Conservation (phyloP, 2,797 vertebrate species). For the Microctenopoma steveboyesi region DNA sequence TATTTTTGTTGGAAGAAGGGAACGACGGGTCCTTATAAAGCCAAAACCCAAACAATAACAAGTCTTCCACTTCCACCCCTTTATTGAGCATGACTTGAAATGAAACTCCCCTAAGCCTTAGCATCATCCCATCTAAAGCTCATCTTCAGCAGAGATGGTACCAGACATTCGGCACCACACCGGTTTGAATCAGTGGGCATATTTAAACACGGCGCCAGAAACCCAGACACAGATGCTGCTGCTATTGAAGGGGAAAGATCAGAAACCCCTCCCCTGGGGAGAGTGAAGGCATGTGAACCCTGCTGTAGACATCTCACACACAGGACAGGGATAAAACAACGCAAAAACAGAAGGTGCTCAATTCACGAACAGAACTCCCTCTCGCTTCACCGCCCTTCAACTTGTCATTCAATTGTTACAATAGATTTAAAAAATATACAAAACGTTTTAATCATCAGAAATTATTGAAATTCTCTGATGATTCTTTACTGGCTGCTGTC, state of each 20-base stretch:
- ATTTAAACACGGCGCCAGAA: constrained; percentile 59
- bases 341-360: neutral
- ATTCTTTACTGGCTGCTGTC: no score
- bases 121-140: constrained; percentile 33
- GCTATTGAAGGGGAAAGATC: constrained; percentile 38
- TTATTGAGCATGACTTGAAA: constrained; percentile 33
- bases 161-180: constrained; percentile 47
- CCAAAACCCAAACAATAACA: neutral
- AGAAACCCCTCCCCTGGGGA: constrained; percentile 16
- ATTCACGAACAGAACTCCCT: neutral
- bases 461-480: no score
- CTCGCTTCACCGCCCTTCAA: no score
- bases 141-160: constrained; percentile 34
- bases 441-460: no score
- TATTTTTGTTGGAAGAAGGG: neutral
- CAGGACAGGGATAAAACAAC: neutral
- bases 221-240: constrained; percentile 33
- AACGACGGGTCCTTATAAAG: constrained; percentile 14
- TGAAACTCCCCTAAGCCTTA: constrained; percentile 34
- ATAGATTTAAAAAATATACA: no score
- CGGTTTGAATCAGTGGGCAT: constrained; percentile 38
- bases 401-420: no score
- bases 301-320: neutral
- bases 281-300: constrained; percentile 5
- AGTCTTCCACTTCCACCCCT: constrained; percentile 22